Evolutionary conservation across 2,113 vertebrate genomes (phyloP).

Genomic region (Leucopsar rothschildi): DNA sequence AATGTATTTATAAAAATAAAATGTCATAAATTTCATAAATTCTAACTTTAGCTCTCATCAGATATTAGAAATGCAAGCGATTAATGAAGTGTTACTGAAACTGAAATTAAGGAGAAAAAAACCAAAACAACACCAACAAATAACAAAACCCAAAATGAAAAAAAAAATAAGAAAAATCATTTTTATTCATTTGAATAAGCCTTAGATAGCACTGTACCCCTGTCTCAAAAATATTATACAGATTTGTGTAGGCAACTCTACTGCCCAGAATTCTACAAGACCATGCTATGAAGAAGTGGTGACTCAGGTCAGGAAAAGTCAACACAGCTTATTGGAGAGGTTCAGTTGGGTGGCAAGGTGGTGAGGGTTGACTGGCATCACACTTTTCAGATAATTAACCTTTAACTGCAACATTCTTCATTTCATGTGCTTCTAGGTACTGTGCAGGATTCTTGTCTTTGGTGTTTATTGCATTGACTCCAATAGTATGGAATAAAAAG

Average conservation of each 20-base stretch:
- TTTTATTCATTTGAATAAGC: neutral
- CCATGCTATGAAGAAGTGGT: neutral
- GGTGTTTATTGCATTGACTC: neutral
- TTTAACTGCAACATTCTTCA: neutral
- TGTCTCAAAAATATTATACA: neutral
- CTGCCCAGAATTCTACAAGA: neutral
- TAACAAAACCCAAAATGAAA: neutral
- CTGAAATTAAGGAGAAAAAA: neutral
- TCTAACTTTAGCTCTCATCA: neutral
- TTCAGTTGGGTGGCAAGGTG: neutral
- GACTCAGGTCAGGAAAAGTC: neutral
- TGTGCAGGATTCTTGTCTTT: neutral
- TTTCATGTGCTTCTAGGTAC: neutral
- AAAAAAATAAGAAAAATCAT: fast-evolving
- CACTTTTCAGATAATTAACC: neutral
- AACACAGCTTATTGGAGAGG: neutral
- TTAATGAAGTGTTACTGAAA: neutral
- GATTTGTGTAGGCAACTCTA: neutral
- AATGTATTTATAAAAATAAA: neutral
- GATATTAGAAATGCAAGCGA: neutral
- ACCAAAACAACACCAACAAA: neutral
- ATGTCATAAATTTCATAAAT: neutral
- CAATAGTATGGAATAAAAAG: neutral
- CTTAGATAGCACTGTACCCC: neutral
- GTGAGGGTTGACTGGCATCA: neutral